Evolutionary conservation across 2,888 invertebrate genomes (phyloP), one percentile per base, ranked within the genome.

Genomic region (Spodoptera littoralis): DNA sequence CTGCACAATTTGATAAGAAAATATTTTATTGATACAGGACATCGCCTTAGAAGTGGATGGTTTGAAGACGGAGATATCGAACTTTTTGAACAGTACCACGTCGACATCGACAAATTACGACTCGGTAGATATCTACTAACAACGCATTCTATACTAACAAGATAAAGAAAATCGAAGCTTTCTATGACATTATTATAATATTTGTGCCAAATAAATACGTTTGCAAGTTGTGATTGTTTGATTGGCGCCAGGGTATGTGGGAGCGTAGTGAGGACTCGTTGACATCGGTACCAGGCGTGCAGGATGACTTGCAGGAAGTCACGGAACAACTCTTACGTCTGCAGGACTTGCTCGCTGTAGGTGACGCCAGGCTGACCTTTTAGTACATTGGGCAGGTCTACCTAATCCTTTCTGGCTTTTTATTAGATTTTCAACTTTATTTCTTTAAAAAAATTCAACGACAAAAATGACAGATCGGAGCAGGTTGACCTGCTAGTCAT

Each of bases 41-140:
- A 88, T 93, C 6, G 90, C 90, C 0, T 56, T 82, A 52, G 93
- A 94, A 70, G 92, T 93, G 64, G 93, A 94, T 45, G 87, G 81
- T 60, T 65, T 94, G 66, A 94, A 93, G 79, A 77, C 84, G 70
- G 94, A 94, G 64, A 92, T 93, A 79, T 88, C 88, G 1, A 90
- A 89, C 62, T 92, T 93, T 57, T 67, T 94, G 48, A 91, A 88
- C 86, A 89, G 79, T 55, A 90, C 92, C 36, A 59, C 72, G 2
- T 72, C 78, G 36, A 76, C 79, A 1, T 72, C 78, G 36, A 76
- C 79, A 11, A 94, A 91, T 80, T 89, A 92, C 65, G 94, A 94
- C 70, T 94, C 94, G 94, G 94, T 94, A 6, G 9, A 27, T 64
- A 30, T 41, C 3, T 27, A 63, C 27, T 57, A 54, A 64, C 36